Evolutionary conservation across 2,888 invertebrate species (phyloP).

Genomic region (Cephus rjabovi): DNA sequence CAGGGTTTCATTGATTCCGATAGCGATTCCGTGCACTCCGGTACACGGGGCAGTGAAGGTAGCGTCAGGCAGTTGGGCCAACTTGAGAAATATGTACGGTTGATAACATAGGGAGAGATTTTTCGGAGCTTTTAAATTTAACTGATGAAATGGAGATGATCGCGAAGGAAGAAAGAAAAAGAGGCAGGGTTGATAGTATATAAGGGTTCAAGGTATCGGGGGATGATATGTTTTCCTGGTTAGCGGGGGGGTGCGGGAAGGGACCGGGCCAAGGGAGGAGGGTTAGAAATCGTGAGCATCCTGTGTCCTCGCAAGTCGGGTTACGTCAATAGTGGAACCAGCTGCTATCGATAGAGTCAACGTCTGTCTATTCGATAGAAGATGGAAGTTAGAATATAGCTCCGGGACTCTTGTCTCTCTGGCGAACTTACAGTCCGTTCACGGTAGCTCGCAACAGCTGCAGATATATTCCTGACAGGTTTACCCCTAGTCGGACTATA

Average conservation of each 20-base stretch:
- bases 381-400: slow-evolving; percentile 14
- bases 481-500: slow-evolving; percentile 17
- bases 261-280: background rate
- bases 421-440: slow-evolving; percentile 34
- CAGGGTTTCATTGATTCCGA: background rate
- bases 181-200: background rate
- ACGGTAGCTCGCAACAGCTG: slow-evolving; percentile 45
- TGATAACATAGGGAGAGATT: background rate
- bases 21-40: background rate
- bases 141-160: background rate
- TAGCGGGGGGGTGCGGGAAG: background rate
- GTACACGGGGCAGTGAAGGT: background rate
- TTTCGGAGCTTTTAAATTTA: background rate
- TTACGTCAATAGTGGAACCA: slow-evolving; percentile 40
- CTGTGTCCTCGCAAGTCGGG: slow-evolving; percentile 27
- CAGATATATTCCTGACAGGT: slow-evolving; percentile 35
- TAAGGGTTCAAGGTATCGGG: background rate
- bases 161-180: background rate
- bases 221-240: background rate
- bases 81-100: background rate
- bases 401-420: slow-evolving; percentile 31
- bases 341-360: slow-evolving; percentile 41
- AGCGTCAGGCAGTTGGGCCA: background rate
- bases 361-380: slow-evolving; percentile 26
- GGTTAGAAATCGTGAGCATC: background rate